These are phyloP conservation scores for Erebia epiphron DNA, from an alignment of 2,888 invertebrate genomes.

Conservation along the genomic window DNA sequence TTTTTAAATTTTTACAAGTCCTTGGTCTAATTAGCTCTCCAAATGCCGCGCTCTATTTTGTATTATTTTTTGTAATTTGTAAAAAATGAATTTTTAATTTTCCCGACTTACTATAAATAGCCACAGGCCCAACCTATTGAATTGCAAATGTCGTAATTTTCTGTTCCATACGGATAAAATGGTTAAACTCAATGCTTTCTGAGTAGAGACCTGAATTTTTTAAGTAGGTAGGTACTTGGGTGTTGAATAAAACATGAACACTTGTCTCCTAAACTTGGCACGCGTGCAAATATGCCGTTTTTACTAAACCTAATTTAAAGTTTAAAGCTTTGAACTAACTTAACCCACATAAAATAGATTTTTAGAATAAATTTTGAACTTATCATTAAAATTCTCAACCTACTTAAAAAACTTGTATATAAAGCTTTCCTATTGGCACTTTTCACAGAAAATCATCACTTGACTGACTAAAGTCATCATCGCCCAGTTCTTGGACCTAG, in stretches of 20 bases:
- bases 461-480: too few species aligned
- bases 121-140: background rate
- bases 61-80: background rate
- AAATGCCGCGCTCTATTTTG: background rate
- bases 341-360: background rate
- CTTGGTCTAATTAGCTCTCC: background rate
- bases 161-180: constrained; percentile 16
- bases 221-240: background rate
- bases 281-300: background rate
- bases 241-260: constrained; percentile 37
- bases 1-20: background rate
- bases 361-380: too few species aligned
- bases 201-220: constrained; percentile 25
- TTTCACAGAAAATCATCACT: too few species aligned
- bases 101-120: background rate
- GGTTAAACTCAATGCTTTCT: constrained; percentile 1
- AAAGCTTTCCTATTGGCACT: too few species aligned
- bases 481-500: too few species aligned
- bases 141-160: constrained; percentile 15
- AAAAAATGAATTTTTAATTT: background rate
- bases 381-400: too few species aligned
- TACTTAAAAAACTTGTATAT: too few species aligned
- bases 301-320: background rate
- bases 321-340: background rate
- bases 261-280: background rate